These are phyloP conservation scores for Oxyruncus cristatus DNA, from an alignment of 2,113 vertebrate species.

Conservation along the genomic window DNA sequence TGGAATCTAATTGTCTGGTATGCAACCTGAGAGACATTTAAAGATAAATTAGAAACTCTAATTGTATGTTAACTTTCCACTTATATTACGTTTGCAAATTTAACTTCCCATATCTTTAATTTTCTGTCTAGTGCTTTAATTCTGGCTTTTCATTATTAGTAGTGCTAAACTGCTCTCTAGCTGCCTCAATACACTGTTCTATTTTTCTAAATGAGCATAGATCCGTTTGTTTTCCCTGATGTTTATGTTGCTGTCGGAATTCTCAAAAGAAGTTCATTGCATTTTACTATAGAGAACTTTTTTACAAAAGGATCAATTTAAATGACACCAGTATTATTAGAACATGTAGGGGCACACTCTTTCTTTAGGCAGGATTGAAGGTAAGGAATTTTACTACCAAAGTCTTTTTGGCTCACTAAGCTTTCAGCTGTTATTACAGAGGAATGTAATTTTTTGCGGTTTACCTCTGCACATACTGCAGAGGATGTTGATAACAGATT, in stretches of 20 bases:
- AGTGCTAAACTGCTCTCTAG: conserved; percentile 32
- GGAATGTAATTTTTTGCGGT: background rate
- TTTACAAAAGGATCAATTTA: background rate
- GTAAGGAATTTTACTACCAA: background rate
- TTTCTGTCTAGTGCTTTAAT: conserved; percentile 50
- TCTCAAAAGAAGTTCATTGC: background rate
- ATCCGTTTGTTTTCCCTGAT: conserved; percentile 28
- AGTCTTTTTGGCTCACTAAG: background rate
- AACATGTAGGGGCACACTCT: background rate
- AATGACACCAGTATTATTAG: background rate
- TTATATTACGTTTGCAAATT: conserved; percentile 59
- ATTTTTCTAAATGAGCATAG: conserved; percentile 39
- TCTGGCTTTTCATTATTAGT: conserved; percentile 51
- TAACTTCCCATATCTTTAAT: conserved; percentile 46
- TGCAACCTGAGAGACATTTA: conserved; percentile 54
- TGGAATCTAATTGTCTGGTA: conserved; percentile 46
- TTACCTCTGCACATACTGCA: background rate
- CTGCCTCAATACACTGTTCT: background rate
- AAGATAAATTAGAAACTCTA: conserved; percentile 66
- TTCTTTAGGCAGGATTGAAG: background rate
- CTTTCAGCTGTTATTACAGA: background rate
- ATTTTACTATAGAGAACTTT: background rate
- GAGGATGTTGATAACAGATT: background rate
- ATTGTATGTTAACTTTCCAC: conserved; percentile 62
- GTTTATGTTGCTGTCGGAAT: conserved; percentile 21